Evolutionary conservation across 1,140 invertebrate species (phyloP).

Genomic region (Achatina immaculata): DNA sequence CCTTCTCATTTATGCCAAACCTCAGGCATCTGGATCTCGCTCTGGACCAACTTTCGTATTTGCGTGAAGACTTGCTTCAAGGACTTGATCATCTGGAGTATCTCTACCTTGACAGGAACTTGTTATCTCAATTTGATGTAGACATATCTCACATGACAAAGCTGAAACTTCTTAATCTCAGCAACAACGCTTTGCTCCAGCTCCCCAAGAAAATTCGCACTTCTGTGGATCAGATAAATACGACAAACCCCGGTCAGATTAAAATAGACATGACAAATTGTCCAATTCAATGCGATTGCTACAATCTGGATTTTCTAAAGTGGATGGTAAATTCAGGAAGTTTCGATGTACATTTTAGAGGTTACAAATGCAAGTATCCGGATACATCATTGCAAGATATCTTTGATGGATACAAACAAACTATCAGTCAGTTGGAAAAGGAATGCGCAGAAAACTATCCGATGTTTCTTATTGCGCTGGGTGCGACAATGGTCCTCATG

Average conservation of each 20-base stretch:
- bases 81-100: neutral
- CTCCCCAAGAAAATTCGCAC: neutral
- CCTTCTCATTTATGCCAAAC: neutral
- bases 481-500: neutral
- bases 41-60: neutral
- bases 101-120: neutral
- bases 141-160: slow-evolving; percentile 4
- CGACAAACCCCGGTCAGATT: neutral
- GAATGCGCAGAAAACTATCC: slow-evolving; percentile 2
- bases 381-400: neutral
- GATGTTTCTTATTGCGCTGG: neutral
- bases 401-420: neutral
- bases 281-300: slow-evolving; percentile 24
- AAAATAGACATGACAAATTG: neutral
- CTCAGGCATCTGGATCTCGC: neutral
- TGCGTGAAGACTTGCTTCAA: neutral
- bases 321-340: slow-evolving; percentile 11
- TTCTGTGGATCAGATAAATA: neutral
- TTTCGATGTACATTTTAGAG: neutral
- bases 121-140: neutral
- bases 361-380: slow-evolving; percentile 5
- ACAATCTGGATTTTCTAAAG: slow-evolving; percentile 19
- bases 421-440: neutral
- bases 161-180: neutral
- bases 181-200: neutral